phyloP scores from a whole-genome alignment of 2,113 vertebrate species.

The Thunnus thynnus region DNA sequence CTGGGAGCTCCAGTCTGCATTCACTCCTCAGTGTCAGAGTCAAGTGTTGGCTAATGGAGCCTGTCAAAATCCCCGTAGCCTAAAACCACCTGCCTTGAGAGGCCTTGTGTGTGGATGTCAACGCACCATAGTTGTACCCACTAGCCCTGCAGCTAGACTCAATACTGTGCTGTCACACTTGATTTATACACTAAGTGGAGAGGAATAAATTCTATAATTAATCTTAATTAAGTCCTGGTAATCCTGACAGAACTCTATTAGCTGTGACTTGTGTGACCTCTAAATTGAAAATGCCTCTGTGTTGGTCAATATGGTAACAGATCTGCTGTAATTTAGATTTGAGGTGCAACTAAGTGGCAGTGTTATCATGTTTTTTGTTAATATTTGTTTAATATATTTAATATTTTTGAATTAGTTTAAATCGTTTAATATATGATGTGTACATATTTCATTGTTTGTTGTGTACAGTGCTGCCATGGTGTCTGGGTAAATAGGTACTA shows the following conservation, averaged over 20 bases:
- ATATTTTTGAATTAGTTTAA: background rate
- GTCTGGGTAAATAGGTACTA: background rate
- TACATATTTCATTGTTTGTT: background rate
- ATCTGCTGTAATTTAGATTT: conserved; percentile 4
- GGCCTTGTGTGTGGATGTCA: conserved; percentile 58
- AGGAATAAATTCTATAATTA: conserved; percentile 76
- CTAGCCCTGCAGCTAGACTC: conserved; percentile 58
- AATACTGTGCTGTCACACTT: conserved; percentile 74
- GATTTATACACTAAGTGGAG: conserved; percentile 73
- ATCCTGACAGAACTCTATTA: conserved; percentile 71
- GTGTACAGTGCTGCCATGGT: background rate
- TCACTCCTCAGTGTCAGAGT: conserved; percentile 72
- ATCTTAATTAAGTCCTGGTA: conserved; percentile 77
- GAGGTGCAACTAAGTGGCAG: background rate
- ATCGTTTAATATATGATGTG: too few species aligned
- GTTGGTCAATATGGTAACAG: conserved; percentile 30
- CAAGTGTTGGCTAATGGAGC: conserved; percentile 76
- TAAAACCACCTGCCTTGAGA: conserved; percentile 72
- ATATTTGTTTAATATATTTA: background rate
- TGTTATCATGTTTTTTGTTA: background rate
- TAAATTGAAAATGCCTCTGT: conserved; percentile 53
- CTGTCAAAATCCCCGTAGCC: conserved; percentile 75
- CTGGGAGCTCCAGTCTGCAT: conserved; percentile 58
- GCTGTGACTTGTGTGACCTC: conserved; percentile 61
- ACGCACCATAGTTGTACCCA: conserved; percentile 44